Evolutionary conservation across 2,888 invertebrate genomes (phyloP).

Genomic region (Lymantria monacha): DNA sequence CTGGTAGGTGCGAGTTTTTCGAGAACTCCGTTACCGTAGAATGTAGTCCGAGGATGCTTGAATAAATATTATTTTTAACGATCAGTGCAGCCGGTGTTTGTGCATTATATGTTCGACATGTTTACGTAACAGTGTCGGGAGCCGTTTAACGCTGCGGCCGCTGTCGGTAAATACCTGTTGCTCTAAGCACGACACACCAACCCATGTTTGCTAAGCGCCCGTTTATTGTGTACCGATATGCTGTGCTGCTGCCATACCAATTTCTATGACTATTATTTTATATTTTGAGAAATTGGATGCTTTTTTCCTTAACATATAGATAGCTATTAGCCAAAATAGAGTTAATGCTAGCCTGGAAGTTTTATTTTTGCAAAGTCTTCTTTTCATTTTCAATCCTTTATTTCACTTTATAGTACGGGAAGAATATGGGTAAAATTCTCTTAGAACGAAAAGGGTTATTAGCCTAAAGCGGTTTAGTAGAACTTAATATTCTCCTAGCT

Average conservation of each 20-base stretch:
- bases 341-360: too few species aligned
- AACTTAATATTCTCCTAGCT: too few species aligned
- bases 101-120: slow-evolving; percentile 59
- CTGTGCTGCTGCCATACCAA: slow-evolving; percentile 24
- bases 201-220: slow-evolving; percentile 53
- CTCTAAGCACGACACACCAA: slow-evolving; percentile 48
- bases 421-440: too few species aligned
- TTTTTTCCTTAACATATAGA: too few species aligned
- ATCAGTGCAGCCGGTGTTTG: slow-evolving; percentile 75
- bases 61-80: slow-evolving; percentile 79
- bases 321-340: too few species aligned
- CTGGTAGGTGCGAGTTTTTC: slow-evolving; percentile 26
- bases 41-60: slow-evolving; percentile 44
- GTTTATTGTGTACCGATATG: slow-evolving; percentile 34
- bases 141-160: slow-evolving; percentile 30
- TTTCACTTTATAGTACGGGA: too few species aligned
- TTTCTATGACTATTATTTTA: slow-evolving; percentile 19
- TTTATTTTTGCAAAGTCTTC: too few species aligned
- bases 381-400: too few species aligned
- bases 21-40: slow-evolving; percentile 18
- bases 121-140: slow-evolving; percentile 71
- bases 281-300: too few species aligned
- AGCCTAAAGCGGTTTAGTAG: too few species aligned
- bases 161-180: slow-evolving; percentile 48
- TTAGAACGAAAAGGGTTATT: too few species aligned